Conservation (phyloP, 1,140 invertebrate species). For the Lordiphosa mommai region DNA sequence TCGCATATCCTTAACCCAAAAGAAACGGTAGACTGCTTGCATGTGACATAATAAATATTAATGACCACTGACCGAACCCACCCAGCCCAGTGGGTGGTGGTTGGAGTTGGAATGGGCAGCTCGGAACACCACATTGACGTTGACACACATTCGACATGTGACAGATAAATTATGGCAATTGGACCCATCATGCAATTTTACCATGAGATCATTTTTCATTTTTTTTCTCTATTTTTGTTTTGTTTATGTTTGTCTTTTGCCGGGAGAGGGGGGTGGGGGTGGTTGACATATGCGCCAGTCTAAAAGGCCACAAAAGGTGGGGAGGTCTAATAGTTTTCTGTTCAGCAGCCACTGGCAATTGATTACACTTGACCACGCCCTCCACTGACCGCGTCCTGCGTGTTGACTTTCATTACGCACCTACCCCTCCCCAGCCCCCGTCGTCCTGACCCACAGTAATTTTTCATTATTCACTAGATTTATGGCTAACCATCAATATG, state of each 20-base stretch:
- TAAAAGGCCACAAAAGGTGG: not conserved
- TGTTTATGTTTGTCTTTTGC: conserved; percentile 15
- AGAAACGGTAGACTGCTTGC: conserved; percentile 30
- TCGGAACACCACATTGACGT: conserved; percentile 43
- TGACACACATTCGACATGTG: conserved; percentile 76
- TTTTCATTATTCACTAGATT: conserved; percentile 41
- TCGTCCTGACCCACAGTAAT: conserved; percentile 27
- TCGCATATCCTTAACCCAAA: conserved; percentile 15
- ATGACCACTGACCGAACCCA: conserved; percentile 42
- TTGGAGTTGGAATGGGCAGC: not conserved
- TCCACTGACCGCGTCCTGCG: conserved; percentile 17
- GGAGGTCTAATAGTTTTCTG: conserved; percentile 58
- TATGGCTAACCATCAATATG: conserved; percentile 49
- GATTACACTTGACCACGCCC: conserved; percentile 8
- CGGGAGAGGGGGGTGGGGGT: too few species aligned
- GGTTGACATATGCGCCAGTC: conserved; percentile 56
- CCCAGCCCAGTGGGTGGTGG: not conserved
- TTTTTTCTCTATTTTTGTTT: conserved; percentile 10
- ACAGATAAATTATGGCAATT: conserved; percentile 77
- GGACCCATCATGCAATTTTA: conserved; percentile 34
- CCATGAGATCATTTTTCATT: conserved; percentile 70
- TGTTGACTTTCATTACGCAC: conserved; percentile 52
- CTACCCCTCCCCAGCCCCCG: conserved; percentile 10
- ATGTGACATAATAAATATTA: conserved; percentile 77
- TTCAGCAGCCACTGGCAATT: conserved; percentile 4